Conservation (phyloP, 1,140 invertebrate species). For the Diabrotica undecimpunctata region DNA sequence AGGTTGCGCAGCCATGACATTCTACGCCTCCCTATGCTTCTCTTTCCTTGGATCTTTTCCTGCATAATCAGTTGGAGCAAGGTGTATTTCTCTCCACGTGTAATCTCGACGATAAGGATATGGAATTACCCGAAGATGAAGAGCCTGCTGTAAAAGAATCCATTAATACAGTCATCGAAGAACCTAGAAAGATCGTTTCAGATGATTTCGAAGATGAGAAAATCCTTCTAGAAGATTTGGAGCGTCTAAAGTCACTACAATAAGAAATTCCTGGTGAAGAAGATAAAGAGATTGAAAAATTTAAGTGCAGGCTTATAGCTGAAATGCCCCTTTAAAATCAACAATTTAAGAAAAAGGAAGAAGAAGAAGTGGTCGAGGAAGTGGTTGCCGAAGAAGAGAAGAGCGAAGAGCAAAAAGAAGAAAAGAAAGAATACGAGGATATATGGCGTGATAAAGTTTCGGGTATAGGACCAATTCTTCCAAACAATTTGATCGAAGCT, state of each 20-base stretch:
- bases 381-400: slow-evolving; percentile 23
- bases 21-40: no score
- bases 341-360: slow-evolving; percentile 20
- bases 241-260: slow-evolving; percentile 28
- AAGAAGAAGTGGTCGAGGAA: slow-evolving; percentile 13
- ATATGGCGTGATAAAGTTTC: slow-evolving; percentile 50
- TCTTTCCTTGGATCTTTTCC: no score
- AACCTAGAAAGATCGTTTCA: slow-evolving; percentile 18
- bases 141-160: slow-evolving; percentile 23
- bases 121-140: background rate
- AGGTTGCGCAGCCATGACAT: no score
- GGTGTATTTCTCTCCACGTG: no score
- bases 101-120: background rate
- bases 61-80: no score
- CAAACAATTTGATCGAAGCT: slow-evolving; percentile 47
- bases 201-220: slow-evolving; percentile 25
- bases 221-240: slow-evolving; percentile 31
- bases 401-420: slow-evolving; percentile 16
- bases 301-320: slow-evolving; percentile 31
- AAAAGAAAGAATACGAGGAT: slow-evolving; percentile 32
- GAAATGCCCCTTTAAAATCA: slow-evolving; percentile 30
- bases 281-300: slow-evolving; percentile 36
- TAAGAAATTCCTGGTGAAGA: slow-evolving; percentile 35
- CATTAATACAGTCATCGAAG: slow-evolving; percentile 26
- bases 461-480: slow-evolving; percentile 55